Conservation (phyloP, 2,888 invertebrate genomes). For the Eristalis intricaria region DNA sequence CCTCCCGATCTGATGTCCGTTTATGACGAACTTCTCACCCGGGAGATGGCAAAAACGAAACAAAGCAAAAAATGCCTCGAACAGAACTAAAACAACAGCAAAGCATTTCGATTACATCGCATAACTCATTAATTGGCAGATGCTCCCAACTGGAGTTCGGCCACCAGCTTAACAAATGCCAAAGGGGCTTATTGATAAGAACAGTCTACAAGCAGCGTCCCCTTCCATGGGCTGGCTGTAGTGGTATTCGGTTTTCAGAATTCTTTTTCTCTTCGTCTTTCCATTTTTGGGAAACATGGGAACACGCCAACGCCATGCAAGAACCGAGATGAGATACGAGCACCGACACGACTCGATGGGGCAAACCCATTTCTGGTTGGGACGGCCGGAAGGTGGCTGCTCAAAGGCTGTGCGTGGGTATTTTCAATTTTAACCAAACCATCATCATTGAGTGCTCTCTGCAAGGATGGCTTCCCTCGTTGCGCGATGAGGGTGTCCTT, state of each 20-base stretch:
- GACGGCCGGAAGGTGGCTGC: background rate
- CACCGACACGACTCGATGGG: constrained; percentile 9
- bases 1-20: constrained; percentile 47
- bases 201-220: constrained; percentile 27
- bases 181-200: constrained; percentile 60
- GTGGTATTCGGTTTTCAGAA: constrained; percentile 41
- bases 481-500: background rate
- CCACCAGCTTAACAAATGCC: constrained; percentile 48
- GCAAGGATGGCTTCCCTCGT: constrained; percentile 4
- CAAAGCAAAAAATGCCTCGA: constrained; percentile 1
- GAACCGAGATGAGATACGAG: background rate
- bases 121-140: constrained; percentile 71
- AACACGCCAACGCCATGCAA: constrained; percentile 35
- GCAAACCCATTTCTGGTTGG: constrained; percentile 8
- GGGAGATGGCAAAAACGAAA: background rate
- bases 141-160: constrained; percentile 34
- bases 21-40: constrained; percentile 38
- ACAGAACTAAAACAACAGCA: constrained; percentile 55
- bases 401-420: constrained; percentile 55
- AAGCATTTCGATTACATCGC: constrained; percentile 68
- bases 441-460: background rate
- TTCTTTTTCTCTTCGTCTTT: constrained; percentile 4
- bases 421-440: constrained; percentile 49
- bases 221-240: background rate
- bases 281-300: constrained; percentile 17